Evolutionary conservation across 2,888 invertebrate genomes (phyloP), one percentile per base, ranked within the genome.

Genomic region (Meteorus cinctellus): DNA sequence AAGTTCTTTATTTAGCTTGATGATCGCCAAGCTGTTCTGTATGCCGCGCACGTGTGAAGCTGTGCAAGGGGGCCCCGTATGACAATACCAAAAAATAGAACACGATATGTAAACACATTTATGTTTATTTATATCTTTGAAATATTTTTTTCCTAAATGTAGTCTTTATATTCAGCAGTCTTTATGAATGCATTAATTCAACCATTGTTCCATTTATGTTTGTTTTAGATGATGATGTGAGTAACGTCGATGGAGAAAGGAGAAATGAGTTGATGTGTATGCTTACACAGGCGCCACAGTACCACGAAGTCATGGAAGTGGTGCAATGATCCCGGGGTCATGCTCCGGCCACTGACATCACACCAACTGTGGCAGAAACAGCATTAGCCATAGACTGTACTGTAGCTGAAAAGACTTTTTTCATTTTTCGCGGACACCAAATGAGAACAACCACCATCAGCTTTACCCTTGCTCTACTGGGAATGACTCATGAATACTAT

Each of bases 301-400:
- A 63, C 16, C 72, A 71, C 59, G 34, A 67, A 72, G 76, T 60
- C 72, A 62, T 72, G 82, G 82, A 83, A 84, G 84, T 86, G 85
- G 86, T 85, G 86, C 86, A 87, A 87, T 84, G 86, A 85, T 86
- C 86, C 82, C 75, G 86, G 85, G 87, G 87, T 87, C 86, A 87
- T 84, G 85, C 87, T 88, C 86, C 87, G 87, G 87, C 87, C 87
- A 86, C 87, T 87, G 87, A 87, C 87, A 86, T 87, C 86, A 79
- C 77, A 77, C 81, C 78, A 81, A 81, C 81, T 79, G 79, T 79
- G 81, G 82, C 83, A 82, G 24, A 10, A 55, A 55, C 55, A 82
- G 36, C 66, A 66, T 62, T 27, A 68, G 55, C 65, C 75, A 41
- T 71, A 36, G 55, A 63, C 63, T 48, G 12, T 27, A 51, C 68